Evolutionary conservation across 2,797 vertebrate genomes (phyloP).

Genomic region (Hemitrygon akajei): DNA sequence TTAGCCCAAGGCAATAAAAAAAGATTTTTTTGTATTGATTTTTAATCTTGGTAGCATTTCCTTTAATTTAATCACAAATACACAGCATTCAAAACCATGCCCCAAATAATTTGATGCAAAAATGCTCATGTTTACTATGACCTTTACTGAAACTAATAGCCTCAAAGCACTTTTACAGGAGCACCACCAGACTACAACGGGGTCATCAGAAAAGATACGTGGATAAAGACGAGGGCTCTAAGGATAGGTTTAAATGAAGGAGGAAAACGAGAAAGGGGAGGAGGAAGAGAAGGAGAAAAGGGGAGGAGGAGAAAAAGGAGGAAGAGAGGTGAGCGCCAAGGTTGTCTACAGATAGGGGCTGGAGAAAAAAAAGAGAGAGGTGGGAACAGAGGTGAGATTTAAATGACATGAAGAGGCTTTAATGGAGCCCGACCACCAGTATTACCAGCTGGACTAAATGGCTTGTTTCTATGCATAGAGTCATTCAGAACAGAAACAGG

Average conservation of each 20-base stretch:
- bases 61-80: background rate
- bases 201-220: background rate
- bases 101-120: background rate
- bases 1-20: background rate
- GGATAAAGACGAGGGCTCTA: background rate
- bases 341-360: background rate
- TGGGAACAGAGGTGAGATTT: too few relatives aligned
- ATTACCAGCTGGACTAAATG: too few relatives aligned
- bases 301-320: background rate
- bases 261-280: background rate
- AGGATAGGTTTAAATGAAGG: background rate
- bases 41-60: background rate
- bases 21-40: background rate
- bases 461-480: too few relatives aligned
- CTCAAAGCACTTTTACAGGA: background rate
- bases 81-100: too few relatives aligned
- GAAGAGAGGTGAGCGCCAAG: background rate
- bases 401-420: too few relatives aligned
- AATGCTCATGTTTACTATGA: background rate
- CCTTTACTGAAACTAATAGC: background rate
- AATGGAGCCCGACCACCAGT: too few relatives aligned
- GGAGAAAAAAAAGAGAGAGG: background rate
- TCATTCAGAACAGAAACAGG: too few relatives aligned
- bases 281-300: background rate
- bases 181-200: background rate